Conservation (phyloP, 1,140 invertebrate genomes). For the Heliconius himera region DNA sequence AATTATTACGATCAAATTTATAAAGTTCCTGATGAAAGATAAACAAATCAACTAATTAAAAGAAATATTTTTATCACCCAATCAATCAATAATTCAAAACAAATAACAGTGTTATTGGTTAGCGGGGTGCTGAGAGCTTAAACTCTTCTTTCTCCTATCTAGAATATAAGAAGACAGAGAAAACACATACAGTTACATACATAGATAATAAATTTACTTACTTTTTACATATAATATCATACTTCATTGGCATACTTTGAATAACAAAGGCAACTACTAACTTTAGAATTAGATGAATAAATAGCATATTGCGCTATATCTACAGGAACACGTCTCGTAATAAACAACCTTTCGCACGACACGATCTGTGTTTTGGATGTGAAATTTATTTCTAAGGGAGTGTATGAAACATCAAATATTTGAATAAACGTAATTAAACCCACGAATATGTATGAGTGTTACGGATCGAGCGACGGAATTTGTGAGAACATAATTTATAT, state of each 20-base stretch:
- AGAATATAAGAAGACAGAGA: no score
- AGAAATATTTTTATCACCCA: no score
- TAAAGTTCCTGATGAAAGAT: no score
- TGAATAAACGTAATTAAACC: conserved; percentile 44
- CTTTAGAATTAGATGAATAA: not conserved
- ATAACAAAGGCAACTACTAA: not conserved
- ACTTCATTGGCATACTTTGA: not conserved
- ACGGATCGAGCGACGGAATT: conserved; percentile 27
- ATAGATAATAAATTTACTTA: not conserved
- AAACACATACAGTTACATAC: not conserved
- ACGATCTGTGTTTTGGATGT: conserved; percentile 3
- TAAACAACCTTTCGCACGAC: not conserved
- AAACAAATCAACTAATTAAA: no score
- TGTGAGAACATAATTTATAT: conserved; percentile 22
- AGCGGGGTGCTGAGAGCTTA: no score
- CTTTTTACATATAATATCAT: not conserved
- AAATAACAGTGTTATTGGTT: no score
- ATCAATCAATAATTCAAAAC: no score
- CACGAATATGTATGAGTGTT: conserved; percentile 47
- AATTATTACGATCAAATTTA: no score
- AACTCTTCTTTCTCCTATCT: no score
- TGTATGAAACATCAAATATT: conserved; percentile 43
- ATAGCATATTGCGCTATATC: not conserved
- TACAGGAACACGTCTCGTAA: not conserved
- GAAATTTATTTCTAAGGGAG: conserved; percentile 28